Evolutionary conservation across 2,113 vertebrate species (phyloP).

Genomic region (Cromileptes altivelis): DNA sequence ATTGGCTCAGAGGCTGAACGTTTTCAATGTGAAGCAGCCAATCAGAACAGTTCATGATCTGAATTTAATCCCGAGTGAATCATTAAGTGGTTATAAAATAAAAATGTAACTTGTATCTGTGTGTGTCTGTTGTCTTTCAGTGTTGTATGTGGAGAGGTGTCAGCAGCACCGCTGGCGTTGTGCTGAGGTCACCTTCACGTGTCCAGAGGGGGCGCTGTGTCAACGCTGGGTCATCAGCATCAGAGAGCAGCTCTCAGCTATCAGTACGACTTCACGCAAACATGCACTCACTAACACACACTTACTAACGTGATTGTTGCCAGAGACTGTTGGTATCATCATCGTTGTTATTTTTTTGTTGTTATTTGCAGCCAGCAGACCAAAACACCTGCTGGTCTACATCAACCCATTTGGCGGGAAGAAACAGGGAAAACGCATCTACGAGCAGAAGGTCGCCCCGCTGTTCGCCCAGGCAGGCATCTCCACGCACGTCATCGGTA

Average conservation of each 20-base stretch:
- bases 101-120: background rate
- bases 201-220: slow-evolving; percentile 86
- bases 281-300: background rate
- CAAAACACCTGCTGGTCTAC: slow-evolving; percentile 93
- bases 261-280: slow-evolving; percentile 85
- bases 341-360: slow-evolving; percentile 26
- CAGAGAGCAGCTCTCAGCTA: slow-evolving; percentile 87
- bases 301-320: background rate
- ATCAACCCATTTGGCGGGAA: slow-evolving; percentile 96
- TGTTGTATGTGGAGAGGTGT: slow-evolving; percentile 89
- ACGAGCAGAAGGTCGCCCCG: slow-evolving; percentile 93
- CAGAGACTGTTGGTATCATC: background rate
- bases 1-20: too few species aligned
- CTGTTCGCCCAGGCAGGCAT: slow-evolving; percentile 91
- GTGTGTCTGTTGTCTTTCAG: slow-evolving; percentile 76
- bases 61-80: too few species aligned
- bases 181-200: slow-evolving; percentile 89
- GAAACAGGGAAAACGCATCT: slow-evolving; percentile 89
- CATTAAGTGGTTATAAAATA: too few species aligned
- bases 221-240: slow-evolving; percentile 90
- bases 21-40: too few species aligned
- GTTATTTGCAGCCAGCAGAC: slow-evolving; percentile 85
- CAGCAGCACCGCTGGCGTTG: slow-evolving; percentile 92
- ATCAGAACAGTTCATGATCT: too few species aligned
- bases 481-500: slow-evolving; percentile 91